A percentile compares a stretch with the other conserved stretches of the same genome.
Evolutionary conservation across 2,888 invertebrate species (phyloP).

Genomic region (Drosophila picticornis): DNA sequence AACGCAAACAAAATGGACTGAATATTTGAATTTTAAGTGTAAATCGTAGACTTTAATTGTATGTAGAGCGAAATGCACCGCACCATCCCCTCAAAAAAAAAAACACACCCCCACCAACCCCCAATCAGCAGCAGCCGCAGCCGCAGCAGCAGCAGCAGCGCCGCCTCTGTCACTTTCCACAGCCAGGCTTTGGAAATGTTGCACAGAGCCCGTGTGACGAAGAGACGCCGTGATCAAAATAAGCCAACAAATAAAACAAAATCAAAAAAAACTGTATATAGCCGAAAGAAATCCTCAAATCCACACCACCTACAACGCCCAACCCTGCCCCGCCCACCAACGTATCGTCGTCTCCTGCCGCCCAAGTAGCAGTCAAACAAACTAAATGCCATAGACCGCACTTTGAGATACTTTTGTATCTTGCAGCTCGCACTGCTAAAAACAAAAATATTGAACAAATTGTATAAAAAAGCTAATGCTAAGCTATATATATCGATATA

Average conservation of each 20-base stretch:
- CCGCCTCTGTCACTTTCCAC: constrained; percentile 65
- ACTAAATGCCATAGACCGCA: constrained; percentile 53
- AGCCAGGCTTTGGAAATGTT: constrained; percentile 73
- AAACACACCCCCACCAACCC: constrained; percentile 21
- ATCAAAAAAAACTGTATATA: constrained; percentile 63
- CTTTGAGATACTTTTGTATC: constrained; percentile 56
- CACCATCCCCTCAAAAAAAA: background rate
- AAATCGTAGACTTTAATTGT: constrained; percentile 83
- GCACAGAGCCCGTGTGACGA: constrained; percentile 45
- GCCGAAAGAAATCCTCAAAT: constrained; percentile 34
- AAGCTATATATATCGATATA: constrained; percentile 44
- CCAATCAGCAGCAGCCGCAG: constrained; percentile 2
- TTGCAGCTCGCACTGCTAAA: constrained; percentile 38
- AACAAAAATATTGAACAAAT: constrained; percentile 63
- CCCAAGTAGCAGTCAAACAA: constrained; percentile 52
- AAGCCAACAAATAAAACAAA: constrained; percentile 1
- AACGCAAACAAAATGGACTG: constrained; percentile 84
- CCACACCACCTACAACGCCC: constrained; percentile 10
- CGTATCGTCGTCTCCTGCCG: constrained; percentile 35
- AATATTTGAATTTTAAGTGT: constrained; percentile 84
- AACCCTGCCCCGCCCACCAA: constrained; percentile 6
- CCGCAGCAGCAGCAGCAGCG: constrained; percentile 21
- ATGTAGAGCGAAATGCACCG: constrained; percentile 67
- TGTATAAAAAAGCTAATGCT: constrained; percentile 71
- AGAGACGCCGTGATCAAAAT: constrained; percentile 34